Base-by-base conservation (phyloP, 92 coral and sea anemone species). In the Paramuricea clavata region DNA sequence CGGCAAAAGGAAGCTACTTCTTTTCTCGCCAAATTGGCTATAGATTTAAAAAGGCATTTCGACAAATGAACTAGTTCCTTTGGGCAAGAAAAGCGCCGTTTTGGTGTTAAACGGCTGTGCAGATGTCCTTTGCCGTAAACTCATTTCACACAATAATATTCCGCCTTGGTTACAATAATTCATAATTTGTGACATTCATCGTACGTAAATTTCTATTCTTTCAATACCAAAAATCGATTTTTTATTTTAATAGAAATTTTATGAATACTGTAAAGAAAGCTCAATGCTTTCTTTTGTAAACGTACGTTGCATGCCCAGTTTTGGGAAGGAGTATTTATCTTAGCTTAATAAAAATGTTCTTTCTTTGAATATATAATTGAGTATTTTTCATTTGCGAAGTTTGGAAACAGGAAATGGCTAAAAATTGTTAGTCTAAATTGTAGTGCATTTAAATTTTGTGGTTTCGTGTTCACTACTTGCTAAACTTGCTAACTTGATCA, bases 51-150 rank as follows among this genome's bases (percentile, higher is more conserved):
- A 44, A 11, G n/a, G 21, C 27, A 6, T 22, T 47, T 12, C 13
- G 21, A 32, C 39, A 27, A 13, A 41, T 41, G 44, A 36, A 16
- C 35, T 34, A 10, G 25, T 25, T 21, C 15, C 43, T 79, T 61
- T 61, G 59, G 30, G 57, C 27, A 12, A 26, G 26, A 36, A 59
- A 9, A 6, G 22, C 71, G 54, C 19, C 73, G 72, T 44, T 67
- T 35, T 61, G 73, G 30, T 79, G 74, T 39, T 57, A 59, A 79
- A 79, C 84, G 84, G 84, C 84, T 79, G 84, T 79, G 84, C 84
- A 79, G 84, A 79, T 79, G 84, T 35, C 73, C 60, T 59, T 35
- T 7, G 62, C 26, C 26, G 72, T 42, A 41, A 79, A 36, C 64
- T 33, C 57, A 31, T 76, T 59, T 67, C 56, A 79, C 84, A 79